Conservation (phyloP, 2,113 vertebrate species). For the Engystomops pustulosus region DNA sequence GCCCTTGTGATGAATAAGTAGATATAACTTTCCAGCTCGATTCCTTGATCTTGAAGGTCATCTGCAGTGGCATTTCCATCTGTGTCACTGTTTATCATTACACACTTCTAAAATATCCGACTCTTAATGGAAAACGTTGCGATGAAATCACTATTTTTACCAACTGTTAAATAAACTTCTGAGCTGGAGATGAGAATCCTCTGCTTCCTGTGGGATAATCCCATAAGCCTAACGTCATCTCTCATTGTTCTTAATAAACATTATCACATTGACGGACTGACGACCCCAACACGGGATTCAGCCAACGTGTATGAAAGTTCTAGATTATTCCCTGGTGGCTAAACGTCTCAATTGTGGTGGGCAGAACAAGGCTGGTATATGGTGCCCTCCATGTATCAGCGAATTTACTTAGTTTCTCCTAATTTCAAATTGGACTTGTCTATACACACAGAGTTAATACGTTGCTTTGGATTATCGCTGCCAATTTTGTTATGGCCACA, state of each 20-base stretch:
- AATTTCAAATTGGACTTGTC: not conserved
- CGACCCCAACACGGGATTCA: not conserved
- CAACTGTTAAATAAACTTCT: constrained; percentile 23
- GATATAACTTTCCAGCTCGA: too few species aligned
- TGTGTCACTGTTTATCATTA: constrained; percentile 40
- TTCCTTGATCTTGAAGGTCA: constrained; percentile 17
- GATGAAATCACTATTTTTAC: constrained; percentile 30
- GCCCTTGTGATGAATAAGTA: not conserved
- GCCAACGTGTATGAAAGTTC: not conserved
- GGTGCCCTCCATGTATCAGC: not conserved
- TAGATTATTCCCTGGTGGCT: not conserved
- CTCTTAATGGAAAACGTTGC: constrained; percentile 25
- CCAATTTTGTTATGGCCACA: not conserved
- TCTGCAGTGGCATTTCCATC: not conserved
- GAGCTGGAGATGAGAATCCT: not conserved
- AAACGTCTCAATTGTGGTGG: not conserved
- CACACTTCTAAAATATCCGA: constrained; percentile 27
- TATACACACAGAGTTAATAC: not conserved
- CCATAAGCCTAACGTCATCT: constrained; percentile 14
- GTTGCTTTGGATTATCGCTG: constrained; percentile 4
- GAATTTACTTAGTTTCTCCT: not conserved
- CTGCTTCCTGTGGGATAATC: constrained; percentile 46
- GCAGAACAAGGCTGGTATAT: not conserved
- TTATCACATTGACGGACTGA: constrained; percentile 24
- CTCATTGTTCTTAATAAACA: constrained; percentile 54